phyloP scores from a whole-genome alignment of 2,797 vertebrate species.

The Hylomyscus alleni region DNA sequence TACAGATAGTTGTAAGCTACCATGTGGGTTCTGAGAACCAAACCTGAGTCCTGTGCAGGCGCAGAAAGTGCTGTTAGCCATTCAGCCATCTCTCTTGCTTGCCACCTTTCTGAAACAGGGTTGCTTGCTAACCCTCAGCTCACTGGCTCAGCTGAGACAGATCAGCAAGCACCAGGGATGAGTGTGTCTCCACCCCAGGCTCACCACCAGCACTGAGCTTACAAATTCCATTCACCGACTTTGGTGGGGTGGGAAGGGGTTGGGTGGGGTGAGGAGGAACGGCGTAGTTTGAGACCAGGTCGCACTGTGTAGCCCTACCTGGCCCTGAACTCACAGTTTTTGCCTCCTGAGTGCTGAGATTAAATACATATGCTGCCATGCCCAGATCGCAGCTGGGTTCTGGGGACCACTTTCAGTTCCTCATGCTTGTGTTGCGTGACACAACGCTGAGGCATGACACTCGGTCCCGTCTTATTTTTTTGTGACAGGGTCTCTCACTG shows the following conservation, averaged over 20 bases:
- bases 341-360: background rate
- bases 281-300: background rate
- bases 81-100: background rate
- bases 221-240: background rate
- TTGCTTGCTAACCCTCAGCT: background rate
- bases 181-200: background rate
- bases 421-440: background rate
- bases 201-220: background rate
- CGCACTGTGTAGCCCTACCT: background rate
- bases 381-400: background rate
- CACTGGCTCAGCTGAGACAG: background rate
- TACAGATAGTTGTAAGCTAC: background rate
- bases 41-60: background rate
- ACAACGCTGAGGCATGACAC: too few relatives aligned
- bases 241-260: too few relatives aligned
- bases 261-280: too few relatives aligned
- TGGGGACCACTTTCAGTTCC: background rate
- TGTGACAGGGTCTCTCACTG: background rate
- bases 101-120: background rate
- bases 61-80: background rate
- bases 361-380: rapidly evolving
- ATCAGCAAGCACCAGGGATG: background rate
- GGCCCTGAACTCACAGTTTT: background rate
- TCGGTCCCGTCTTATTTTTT: background rate
- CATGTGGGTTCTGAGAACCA: background rate